phyloP scores from a whole-genome alignment of 2,113 vertebrate species.

The Austrofundulus limnaeus region DNA sequence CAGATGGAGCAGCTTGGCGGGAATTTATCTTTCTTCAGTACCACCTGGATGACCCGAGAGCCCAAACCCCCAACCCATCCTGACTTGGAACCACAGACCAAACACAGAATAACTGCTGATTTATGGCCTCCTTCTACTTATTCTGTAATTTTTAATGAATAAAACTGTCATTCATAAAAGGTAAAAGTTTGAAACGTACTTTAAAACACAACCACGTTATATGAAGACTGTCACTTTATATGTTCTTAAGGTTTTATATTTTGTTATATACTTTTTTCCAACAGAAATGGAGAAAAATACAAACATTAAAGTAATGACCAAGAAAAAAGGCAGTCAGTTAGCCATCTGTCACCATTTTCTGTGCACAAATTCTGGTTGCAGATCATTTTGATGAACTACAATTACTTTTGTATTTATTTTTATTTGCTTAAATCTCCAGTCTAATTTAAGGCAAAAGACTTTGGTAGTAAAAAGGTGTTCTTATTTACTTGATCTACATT shows the following conservation, averaged over 20 bases:
- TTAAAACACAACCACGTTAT: conserved; percentile 3
- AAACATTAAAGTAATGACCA: too few species aligned
- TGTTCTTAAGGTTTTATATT: background rate
- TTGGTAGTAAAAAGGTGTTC: too few species aligned
- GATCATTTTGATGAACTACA: too few species aligned
- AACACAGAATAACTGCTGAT: conserved; percentile 45
- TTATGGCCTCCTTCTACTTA: conserved; percentile 33
- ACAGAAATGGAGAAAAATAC: too few species aligned
- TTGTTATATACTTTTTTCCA: too few species aligned
- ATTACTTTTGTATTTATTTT: too few species aligned
- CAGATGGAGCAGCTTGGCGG: conserved; percentile 45
- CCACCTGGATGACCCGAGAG: conserved; percentile 44
- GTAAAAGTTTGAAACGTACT: conserved; percentile 20
- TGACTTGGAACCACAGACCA: conserved; percentile 25
- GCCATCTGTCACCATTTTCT: too few species aligned
- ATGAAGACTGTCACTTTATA: conserved; percentile 14
- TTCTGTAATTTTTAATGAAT: background rate
- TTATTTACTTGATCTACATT: too few species aligned
- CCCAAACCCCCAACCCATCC: conserved; percentile 8
- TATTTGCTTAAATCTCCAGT: too few species aligned
- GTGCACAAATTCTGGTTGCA: too few species aligned
- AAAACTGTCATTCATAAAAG: conserved; percentile 20
- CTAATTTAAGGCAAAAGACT: too few species aligned
- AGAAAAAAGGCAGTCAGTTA: too few species aligned
- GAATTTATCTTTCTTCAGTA: conserved; percentile 33